phyloP scores from a whole-genome alignment of 2,113 vertebrate species.

The Colistium nudipinnis region DNA sequence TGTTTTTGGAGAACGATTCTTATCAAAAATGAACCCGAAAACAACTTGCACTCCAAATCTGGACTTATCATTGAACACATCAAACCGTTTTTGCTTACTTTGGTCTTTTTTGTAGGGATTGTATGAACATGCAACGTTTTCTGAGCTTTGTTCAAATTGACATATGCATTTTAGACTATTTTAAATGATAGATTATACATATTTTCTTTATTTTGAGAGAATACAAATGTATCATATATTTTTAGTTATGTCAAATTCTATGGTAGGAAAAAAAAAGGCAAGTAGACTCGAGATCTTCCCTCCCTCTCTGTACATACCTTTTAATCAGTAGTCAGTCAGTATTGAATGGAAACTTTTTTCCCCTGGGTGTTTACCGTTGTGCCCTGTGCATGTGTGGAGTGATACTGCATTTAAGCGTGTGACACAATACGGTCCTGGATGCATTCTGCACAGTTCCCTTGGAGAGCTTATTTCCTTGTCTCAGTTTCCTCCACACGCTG shows the following conservation, averaged over 20 bases:
- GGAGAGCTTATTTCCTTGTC: slow-evolving; percentile 76
- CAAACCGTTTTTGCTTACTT: slow-evolving; percentile 43
- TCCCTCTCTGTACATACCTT: slow-evolving; percentile 57
- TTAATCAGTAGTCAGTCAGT: slow-evolving; percentile 48
- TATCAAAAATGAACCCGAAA: slow-evolving; percentile 46
- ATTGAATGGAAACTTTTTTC: slow-evolving; percentile 46
- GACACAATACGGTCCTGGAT: slow-evolving; percentile 41
- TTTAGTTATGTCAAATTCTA: slow-evolving; percentile 77
- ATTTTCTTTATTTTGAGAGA: slow-evolving; percentile 80
- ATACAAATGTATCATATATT: slow-evolving; percentile 76
- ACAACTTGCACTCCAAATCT: slow-evolving; percentile 59
- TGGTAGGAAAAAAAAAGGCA: slow-evolving; percentile 51
- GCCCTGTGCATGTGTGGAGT: slow-evolving; percentile 82
- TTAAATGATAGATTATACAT: slow-evolving; percentile 74
- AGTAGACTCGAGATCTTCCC: slow-evolving; percentile 34
- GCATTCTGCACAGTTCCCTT: slow-evolving; percentile 25
- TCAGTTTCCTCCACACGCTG: slow-evolving; percentile 33
- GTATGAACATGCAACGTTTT: slow-evolving; percentile 87
- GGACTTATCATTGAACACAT: slow-evolving; percentile 51
- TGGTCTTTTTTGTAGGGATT: slow-evolving; percentile 78
- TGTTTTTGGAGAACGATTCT: slow-evolving; percentile 38
- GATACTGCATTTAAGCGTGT: slow-evolving; percentile 84
- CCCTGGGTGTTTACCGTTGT: slow-evolving; percentile 69
- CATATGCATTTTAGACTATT: slow-evolving; percentile 79
- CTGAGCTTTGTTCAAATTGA: slow-evolving; percentile 71